Percentiles rank a stretch among this genome's conserved stretches.
These are phyloP conservation scores for Miichthys miiuy DNA, from an alignment of 2,797 vertebrate genomes.

Conservation along the genomic window DNA sequence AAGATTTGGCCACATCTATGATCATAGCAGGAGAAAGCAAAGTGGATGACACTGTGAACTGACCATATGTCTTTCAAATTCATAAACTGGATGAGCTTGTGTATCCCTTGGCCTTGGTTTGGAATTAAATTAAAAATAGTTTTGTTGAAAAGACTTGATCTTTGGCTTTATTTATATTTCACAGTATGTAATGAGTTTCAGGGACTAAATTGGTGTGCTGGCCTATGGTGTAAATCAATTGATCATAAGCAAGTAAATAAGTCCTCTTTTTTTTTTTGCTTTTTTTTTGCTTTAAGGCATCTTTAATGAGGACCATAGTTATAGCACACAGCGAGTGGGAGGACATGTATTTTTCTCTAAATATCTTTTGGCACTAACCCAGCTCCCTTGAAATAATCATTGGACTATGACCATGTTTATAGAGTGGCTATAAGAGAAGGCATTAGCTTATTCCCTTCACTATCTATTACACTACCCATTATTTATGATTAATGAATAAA, in stretches of 20 bases:
- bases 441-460: conserved; percentile 51
- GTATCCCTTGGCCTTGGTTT: neutral
- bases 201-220: conserved; percentile 25
- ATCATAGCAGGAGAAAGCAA: neutral
- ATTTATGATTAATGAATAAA: conserved; percentile 66
- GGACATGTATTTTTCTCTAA: conserved; percentile 56
- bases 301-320: conserved; percentile 62
- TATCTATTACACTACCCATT: conserved; percentile 55
- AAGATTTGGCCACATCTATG: neutral
- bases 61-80: conserved; percentile 20
- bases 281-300: conserved; percentile 37
- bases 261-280: conserved; percentile 25
- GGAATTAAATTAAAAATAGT: conserved; percentile 30
- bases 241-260: conserved; percentile 63
- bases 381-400: conserved; percentile 61
- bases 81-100: neutral
- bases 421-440: conserved; percentile 54
- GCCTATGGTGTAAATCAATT: conserved; percentile 49
- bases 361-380: conserved; percentile 64
- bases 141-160: conserved; percentile 43
- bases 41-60: neutral
- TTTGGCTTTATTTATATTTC: conserved; percentile 51
- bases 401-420: conserved; percentile 69
- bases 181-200: conserved; percentile 37
- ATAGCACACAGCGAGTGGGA: conserved; percentile 42